Evolutionary conservation across 2,888 invertebrate species (phyloP), one percentile per base, ranked within the genome.

Genomic region (Epinotia demarniana): DNA sequence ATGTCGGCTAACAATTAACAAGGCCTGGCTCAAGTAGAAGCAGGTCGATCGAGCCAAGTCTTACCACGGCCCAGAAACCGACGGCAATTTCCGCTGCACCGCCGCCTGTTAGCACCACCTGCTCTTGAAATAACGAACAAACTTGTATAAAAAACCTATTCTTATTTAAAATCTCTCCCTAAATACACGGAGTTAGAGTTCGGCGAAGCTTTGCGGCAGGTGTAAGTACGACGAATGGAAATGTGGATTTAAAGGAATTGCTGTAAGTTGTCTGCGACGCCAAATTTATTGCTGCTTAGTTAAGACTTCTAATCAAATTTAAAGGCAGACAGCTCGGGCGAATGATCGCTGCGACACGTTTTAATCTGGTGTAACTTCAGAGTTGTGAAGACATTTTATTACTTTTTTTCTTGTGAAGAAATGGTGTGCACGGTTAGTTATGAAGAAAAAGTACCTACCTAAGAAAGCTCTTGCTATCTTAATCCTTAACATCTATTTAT

Each of bases 1-100:
- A 85, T 87, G 85, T 85, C 83, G 83, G 82, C 85, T 82, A 84
- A 87, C 86, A 88, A 89, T 89, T 89, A 89, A 87, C 86, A 84
- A 81, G 83, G 82, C 78, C 80, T 67, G 82, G 82, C 79, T 80
- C 77, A 74, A 80, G 82, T 82, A 81, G 80, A 83, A 83, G 85
- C 81, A 84, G 81, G 77, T 80, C 81, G 82, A 81, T 81, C 78
- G 77, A 77, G 78, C 85, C 86, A 86, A 87, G 84, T 86, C 85
- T 79, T 82, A 82, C 80, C 78, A 66, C 77, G 68, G 81, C 72
- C 80, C 83, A 83, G 83, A 75, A 72, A 83, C 86, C 86, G 87
- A 84, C 85, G 85, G 87, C 87, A 91, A 91, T 91, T 89, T 90
- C 90, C 90, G 89, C 79, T 87, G 85, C 88, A 87, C 84, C 81